Evolutionary conservation across 2,113 vertebrate species (phyloP), one percentile per base, ranked within the genome.

Genomic region (Microcebus griseorufus): DNA sequence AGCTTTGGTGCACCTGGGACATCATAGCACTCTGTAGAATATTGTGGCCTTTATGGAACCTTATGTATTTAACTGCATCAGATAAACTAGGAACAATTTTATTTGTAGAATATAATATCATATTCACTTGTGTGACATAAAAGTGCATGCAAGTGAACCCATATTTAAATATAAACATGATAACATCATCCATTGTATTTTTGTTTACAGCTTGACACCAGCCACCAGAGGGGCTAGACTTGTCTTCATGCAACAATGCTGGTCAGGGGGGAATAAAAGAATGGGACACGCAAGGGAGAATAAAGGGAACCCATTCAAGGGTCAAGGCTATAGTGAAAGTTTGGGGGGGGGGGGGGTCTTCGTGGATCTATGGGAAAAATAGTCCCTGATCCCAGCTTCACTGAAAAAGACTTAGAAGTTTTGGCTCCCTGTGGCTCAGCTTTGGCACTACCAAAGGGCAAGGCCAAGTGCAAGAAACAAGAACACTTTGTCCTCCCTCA

Each of bases 381-480:
- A 45, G 79, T 32, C 58, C 73, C 51, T 80, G 75, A 92, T 51
- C 37, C 55, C 51, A 79, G 67, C 39, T 64, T 92, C 48, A 53
- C n/a, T 64, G 7, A 65, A 91, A 67, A 53, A 75, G 45, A 84
- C 0, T 14, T 37, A 81, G 2, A 51, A 78, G 48, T 65, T 90
- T 2, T 55, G 64, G 42, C 60, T 93, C 62, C 64, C 58, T 39
- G 0, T 8, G 39, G 69, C 9, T 89, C 22, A 42, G 93, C 23
- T 29, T 9, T 55, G 42, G 58, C 51, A 45, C 45, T 45, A 55
- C n/a, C 87, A 51, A 16, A 76, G 48, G 27, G 55, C 94, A 95
- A 96, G 45, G 93, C 67, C 53, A 70, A 94, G 25, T 29, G 84
- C 96, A 93, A 89, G 45, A 0, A 97, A 96, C 94, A 96, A 97